Percentiles rank a stretch among this genome's conserved stretches.
phyloP scores from a whole-genome alignment of 2,888 invertebrate species.

The Neoscelio sp. region DNA sequence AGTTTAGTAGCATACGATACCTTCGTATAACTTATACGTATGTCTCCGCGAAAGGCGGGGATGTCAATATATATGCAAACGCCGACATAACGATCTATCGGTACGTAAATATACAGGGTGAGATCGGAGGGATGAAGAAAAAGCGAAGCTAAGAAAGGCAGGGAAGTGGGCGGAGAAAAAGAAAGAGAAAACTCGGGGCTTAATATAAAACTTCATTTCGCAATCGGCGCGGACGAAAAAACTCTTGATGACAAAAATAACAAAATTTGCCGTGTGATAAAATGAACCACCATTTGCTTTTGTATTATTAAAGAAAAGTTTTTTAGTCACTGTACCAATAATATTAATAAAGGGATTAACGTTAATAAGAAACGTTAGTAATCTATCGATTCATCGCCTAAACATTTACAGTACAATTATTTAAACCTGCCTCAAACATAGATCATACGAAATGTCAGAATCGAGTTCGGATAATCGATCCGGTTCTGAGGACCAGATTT shows the following conservation, averaged over 20 bases:
- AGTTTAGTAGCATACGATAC: conserved; percentile 61
- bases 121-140: conserved; percentile 70
- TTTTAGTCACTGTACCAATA: no score
- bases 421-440: no score
- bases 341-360: no score
- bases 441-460: no score
- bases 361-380: no score
- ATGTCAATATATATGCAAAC: conserved; percentile 83
- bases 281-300: no score
- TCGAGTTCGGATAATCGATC: no score
- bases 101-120: conserved; percentile 81
- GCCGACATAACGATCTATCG: conserved; percentile 82
- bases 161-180: conserved; percentile 72
- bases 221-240: conserved; percentile 79
- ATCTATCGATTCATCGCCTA: no score
- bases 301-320: no score
- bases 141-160: conserved; percentile 68
- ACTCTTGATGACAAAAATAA: conserved; percentile 76
- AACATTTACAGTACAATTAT: no score
- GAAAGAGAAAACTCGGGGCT: conserved; percentile 77
- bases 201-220: conserved; percentile 83
- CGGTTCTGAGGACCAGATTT: no score
- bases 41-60: conserved; percentile 73
- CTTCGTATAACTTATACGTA: conserved; percentile 64
- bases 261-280: conserved; percentile 35